These are phyloP conservation scores for Sinonovacula constricta DNA, from an alignment of 1,140 invertebrate species.

Conservation along the genomic window DNA sequence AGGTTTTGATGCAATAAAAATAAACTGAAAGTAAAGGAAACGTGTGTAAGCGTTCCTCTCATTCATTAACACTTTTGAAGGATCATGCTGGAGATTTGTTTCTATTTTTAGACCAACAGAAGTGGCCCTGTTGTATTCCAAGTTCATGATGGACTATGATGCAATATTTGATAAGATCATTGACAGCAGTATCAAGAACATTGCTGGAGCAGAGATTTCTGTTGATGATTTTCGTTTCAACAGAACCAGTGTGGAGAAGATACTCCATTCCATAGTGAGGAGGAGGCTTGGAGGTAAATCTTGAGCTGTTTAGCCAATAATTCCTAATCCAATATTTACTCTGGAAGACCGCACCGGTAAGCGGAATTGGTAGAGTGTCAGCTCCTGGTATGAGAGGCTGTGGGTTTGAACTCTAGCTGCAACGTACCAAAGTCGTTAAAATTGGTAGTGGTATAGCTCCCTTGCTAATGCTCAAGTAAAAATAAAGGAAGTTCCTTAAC, in stretches of 20 bases:
- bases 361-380: no score
- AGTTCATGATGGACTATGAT: constrained; percentile 31
- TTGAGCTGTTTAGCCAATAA: background rate
- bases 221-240: constrained; percentile 48
- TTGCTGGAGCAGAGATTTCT: constrained; percentile 1
- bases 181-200: background rate
- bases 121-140: constrained; percentile 11
- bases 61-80: no score
- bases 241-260: constrained; percentile 33
- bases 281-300: constrained; percentile 39
- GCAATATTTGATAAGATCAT: constrained; percentile 11
- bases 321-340: no score
- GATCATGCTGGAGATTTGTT: background rate
- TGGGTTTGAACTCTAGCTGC: background rate
- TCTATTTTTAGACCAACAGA: constrained; percentile 32
- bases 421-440: background rate
- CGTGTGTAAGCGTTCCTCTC: no score
- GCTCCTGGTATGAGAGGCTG: no score
- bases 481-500: background rate
- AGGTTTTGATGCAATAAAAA: no score
- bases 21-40: no score
- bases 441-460: no score
- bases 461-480: background rate
- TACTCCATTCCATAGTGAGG: constrained; percentile 23
- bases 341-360: no score